Percentiles rank a stretch among this genome's conserved stretches.
Conservation (phyloP, 2,113 vertebrate genomes). For the Crypturellus undulatus region DNA sequence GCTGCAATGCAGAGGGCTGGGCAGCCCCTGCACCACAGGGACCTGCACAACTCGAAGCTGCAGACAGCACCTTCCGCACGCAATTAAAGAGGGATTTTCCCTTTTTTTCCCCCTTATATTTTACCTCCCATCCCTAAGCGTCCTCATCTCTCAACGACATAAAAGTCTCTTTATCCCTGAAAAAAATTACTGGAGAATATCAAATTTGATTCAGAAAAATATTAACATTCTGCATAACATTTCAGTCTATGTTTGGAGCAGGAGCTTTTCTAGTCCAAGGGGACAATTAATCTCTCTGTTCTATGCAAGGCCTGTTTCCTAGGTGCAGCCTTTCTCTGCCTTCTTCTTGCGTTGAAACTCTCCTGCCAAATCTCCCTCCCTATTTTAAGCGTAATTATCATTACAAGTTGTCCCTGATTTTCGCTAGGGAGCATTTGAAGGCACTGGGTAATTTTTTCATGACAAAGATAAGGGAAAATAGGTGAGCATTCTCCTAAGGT, state of each 20-base stretch:
- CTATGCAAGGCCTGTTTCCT: background rate
- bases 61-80: background rate
- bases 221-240: background rate
- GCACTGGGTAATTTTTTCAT: background rate
- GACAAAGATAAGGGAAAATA: background rate
- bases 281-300: background rate
- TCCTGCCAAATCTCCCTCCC: background rate
- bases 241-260: background rate
- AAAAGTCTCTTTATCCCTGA: background rate
- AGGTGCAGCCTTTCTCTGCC: background rate
- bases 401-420: background rate
- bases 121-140: fast-evolving
- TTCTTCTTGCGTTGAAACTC: background rate
- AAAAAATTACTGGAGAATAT: background rate
- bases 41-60: background rate
- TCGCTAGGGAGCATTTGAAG: background rate
- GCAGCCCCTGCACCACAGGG: slow-evolving; percentile 23
- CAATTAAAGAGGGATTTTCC: background rate
- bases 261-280: background rate
- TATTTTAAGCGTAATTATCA: background rate
- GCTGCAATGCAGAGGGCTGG: slow-evolving; percentile 58
- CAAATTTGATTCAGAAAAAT: background rate
- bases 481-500: background rate
- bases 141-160: background rate
- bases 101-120: background rate